These are phyloP conservation scores for Heliocidaris erythrogramma DNA, from an alignment of 35 echinoderm and acorn worm species.

Conservation along the genomic window DNA sequence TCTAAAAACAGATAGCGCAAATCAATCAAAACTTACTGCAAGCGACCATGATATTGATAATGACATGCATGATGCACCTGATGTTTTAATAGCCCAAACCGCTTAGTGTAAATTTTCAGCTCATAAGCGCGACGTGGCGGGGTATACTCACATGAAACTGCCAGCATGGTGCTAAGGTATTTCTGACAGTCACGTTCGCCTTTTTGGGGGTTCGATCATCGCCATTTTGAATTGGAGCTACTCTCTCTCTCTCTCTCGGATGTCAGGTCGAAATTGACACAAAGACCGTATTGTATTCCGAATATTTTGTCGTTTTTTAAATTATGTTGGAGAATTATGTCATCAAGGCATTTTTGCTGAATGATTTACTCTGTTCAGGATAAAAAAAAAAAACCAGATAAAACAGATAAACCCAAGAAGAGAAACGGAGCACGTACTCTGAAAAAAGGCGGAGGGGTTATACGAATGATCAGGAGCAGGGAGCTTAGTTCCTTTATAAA, in stretches of 20 bases:
- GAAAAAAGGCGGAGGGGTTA: no score
- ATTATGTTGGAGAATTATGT: no score
- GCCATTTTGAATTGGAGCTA: background rate
- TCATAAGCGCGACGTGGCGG: background rate
- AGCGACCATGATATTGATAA: background rate
- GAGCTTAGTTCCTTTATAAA: no score
- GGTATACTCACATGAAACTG: background rate
- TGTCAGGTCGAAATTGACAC: background rate
- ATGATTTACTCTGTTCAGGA: no score
- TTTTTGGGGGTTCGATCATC: background rate
- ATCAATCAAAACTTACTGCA: background rate
- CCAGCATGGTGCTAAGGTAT: background rate
- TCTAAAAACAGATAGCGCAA: background rate
- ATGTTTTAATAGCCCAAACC: background rate
- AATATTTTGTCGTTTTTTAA: no score
- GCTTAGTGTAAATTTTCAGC: background rate
- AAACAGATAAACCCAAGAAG: no score
- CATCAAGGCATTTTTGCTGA: no score
- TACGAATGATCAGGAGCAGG: no score
- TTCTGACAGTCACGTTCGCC: background rate
- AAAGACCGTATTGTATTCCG: no score
- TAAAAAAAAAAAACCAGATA: no score
- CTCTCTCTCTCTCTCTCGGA: background rate
- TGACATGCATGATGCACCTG: background rate
- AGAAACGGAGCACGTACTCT: no score